Conservation (phyloP, 2,113 vertebrate genomes). For the Empidonax traillii region DNA sequence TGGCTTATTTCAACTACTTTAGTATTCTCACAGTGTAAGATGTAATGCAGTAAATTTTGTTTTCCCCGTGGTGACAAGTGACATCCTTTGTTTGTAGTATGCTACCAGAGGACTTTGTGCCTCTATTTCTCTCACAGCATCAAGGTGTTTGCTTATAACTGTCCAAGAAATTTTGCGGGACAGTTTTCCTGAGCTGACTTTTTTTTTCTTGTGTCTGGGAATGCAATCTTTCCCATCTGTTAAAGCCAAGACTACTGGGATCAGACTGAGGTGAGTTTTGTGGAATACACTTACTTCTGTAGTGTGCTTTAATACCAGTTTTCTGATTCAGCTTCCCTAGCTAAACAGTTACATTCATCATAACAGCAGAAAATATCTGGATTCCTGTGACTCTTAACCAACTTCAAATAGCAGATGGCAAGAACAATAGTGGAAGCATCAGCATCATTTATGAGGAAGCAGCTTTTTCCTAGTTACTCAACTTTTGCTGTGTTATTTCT, state of each 20-base stretch:
- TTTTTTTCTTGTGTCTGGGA: not conserved
- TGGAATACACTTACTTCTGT: not conserved
- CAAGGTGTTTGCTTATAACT: not conserved
- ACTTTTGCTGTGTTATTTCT: not conserved
- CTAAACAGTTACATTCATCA: not conserved
- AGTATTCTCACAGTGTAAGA: not conserved
- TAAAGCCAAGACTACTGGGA: not conserved
- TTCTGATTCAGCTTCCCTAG: not conserved
- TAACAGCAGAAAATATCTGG: not conserved
- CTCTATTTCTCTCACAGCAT: not conserved
- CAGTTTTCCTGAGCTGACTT: not conserved
- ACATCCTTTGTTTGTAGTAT: not conserved
- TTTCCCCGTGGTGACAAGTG: not conserved
- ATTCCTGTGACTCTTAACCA: not conserved
- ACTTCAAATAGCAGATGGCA: not conserved
- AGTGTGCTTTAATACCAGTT: not conserved
- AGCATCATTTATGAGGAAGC: not conserved
- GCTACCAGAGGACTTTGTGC: not conserved
- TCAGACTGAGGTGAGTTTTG: not conserved
- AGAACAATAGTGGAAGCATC: not conserved
- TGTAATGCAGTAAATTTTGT: not conserved
- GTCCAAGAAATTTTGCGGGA: not conserved
- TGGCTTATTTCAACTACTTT: not conserved
- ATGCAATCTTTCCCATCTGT: not conserved
- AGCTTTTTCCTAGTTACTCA: not conserved